Conservation (phyloP, 2,888 invertebrate genomes). For the Acanthococcus lagerstroemiae region DNA sequence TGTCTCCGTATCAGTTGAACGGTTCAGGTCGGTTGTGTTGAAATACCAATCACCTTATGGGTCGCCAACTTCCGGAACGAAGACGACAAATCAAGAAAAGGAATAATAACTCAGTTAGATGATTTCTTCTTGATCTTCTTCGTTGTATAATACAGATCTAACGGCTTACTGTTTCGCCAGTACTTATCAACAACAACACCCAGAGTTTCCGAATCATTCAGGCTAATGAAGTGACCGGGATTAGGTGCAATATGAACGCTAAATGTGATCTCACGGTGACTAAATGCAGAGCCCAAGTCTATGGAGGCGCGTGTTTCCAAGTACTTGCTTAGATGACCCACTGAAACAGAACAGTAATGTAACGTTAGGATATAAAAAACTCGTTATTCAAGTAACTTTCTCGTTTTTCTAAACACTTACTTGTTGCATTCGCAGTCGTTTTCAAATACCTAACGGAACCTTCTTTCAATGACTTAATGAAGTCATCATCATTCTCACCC, state of each 20-base stretch:
- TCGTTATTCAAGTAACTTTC: too few relatives aligned
- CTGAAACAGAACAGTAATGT: constrained; percentile 53
- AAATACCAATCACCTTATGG: too few relatives aligned
- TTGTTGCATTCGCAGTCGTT: constrained; percentile 92
- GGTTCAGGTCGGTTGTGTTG: too few relatives aligned
- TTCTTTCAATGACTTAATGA: constrained; percentile 72
- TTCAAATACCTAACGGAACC: constrained; percentile 85
- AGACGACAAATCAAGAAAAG: too few relatives aligned
- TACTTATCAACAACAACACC: constrained; percentile 90
- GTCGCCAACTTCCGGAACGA: too few relatives aligned
- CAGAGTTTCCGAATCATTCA: constrained; percentile 81
- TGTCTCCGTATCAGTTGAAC: too few relatives aligned
- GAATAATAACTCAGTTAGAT: too few relatives aligned
- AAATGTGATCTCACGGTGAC: constrained; percentile 66
- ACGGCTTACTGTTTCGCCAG: constrained; percentile 87
- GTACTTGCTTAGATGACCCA: constrained; percentile 92
- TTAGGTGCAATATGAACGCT: constrained; percentile 84
- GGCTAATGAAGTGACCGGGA: constrained; percentile 69
- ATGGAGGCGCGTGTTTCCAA: constrained; percentile 82
- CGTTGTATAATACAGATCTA: constrained; percentile 85
- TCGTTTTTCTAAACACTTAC: constrained; percentile 52
- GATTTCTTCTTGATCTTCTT: constrained; percentile 12
- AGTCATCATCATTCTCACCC: constrained; percentile 74
- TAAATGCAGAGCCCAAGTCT: constrained; percentile 70
- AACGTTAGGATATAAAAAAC: too few relatives aligned